phyloP scores from a whole-genome alignment of 2,888 invertebrate genomes.

The Salpingus planirostris region DNA sequence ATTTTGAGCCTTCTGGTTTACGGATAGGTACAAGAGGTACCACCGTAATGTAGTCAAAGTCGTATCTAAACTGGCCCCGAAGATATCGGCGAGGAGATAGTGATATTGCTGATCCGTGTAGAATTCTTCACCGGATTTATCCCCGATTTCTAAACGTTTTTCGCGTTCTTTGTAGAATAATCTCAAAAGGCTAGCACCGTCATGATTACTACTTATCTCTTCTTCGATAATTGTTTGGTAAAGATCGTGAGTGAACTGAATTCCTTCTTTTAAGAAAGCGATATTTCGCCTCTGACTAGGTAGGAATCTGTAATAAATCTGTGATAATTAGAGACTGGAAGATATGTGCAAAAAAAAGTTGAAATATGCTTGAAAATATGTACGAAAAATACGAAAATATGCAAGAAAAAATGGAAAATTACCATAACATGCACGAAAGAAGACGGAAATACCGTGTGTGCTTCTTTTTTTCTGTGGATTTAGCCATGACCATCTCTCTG shows the following conservation, averaged over 20 bases:
- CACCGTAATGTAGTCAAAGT: conserved; percentile 71
- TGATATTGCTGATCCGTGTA: conserved; percentile 61
- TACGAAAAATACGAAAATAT: no score
- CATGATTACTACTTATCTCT: conserved; percentile 20
- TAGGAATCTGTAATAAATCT: conserved; percentile 51
- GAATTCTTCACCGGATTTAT: conserved; percentile 38
- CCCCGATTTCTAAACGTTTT: conserved; percentile 30
- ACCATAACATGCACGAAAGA: no score
- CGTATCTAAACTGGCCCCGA: conserved; percentile 81
- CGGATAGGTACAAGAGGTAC: conserved; percentile 71
- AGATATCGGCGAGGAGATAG: conserved; percentile 71
- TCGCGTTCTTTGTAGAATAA: conserved; percentile 55
- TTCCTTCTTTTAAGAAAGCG: conserved; percentile 57
- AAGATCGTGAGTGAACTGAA: conserved; percentile 60
- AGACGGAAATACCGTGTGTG: no score
- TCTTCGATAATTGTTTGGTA: conserved; percentile 60
- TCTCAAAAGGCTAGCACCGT: conserved; percentile 46
- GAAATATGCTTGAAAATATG: no score
- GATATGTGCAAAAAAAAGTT: no score
- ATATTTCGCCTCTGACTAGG: conserved; percentile 57
- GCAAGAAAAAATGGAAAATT: no score
- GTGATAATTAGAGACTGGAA: no score
- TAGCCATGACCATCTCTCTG: no score
- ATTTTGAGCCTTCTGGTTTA: conserved; percentile 54
- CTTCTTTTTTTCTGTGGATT: no score